Evolutionary conservation across 2,888 invertebrate species (phyloP).

Genomic region (Cryptus viduatorius): DNA sequence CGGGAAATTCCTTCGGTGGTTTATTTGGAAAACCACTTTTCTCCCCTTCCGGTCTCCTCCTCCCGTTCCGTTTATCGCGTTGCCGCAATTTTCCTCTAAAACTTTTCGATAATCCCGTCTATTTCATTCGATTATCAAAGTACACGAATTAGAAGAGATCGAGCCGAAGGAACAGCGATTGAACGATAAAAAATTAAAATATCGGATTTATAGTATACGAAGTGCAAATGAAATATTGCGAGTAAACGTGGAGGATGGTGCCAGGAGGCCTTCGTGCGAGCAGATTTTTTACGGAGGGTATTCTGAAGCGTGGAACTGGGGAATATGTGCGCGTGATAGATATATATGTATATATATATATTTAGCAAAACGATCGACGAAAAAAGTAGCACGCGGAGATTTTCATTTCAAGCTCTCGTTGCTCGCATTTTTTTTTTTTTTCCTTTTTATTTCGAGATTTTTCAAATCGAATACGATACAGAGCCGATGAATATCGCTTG

Average conservation of each 20-base stretch:
- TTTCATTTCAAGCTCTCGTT: constrained; percentile 51
- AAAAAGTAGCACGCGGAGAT: constrained; percentile 35
- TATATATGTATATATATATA: neutral
- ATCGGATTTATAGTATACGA: neutral
- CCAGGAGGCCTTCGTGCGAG: constrained; percentile 30
- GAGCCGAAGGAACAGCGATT: constrained; percentile 46
- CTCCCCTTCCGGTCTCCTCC: neutral
- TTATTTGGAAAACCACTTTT: constrained; percentile 32
- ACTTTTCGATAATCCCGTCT: constrained; percentile 43
- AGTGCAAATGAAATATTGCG: neutral
- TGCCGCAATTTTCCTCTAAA: constrained; percentile 34
- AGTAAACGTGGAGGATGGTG: constrained; percentile 24
- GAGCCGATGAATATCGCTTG: constrained; percentile 63
- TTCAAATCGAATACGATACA: constrained; percentile 71
- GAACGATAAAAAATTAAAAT: neutral
- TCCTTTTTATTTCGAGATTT: constrained; percentile 63
- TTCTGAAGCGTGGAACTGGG: constrained; percentile 57
- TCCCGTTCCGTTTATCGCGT: neutral
- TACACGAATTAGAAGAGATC: constrained; percentile 58
- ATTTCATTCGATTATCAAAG: constrained; percentile 64
- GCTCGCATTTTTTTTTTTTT: constrained; percentile 34
- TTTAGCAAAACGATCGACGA: neutral
- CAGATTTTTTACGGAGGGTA: constrained; percentile 27
- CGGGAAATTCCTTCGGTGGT: constrained; percentile 29
- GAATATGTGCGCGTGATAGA: constrained; percentile 26